Evolutionary conservation across 2,113 vertebrate species (phyloP).

Genomic region (Dipodomys ordii): DNA sequence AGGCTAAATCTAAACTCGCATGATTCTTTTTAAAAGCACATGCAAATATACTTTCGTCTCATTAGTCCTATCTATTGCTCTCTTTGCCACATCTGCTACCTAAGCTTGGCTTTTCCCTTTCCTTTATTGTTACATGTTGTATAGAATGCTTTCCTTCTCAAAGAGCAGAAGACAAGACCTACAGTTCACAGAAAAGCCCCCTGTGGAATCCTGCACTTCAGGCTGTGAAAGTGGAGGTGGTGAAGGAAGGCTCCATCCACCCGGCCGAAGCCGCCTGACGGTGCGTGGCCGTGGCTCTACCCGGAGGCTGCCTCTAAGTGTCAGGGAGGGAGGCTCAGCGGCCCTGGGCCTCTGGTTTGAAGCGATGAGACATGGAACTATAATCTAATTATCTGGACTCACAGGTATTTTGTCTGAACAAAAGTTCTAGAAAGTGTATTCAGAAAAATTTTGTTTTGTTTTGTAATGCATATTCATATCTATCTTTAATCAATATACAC

Average conservation of each 20-base stretch:
- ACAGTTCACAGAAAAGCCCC: neutral
- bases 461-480: conserved; percentile 6
- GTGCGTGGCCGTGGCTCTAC: no score
- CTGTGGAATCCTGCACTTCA: neutral
- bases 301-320: neutral
- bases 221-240: neutral
- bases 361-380: no score
- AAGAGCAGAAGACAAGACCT: neutral
- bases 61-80: neutral
- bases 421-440: conserved; percentile 21
- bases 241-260: neutral
- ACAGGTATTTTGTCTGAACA: neutral
- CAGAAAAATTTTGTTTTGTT: neutral
- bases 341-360: no score
- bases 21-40: no score
- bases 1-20: no score
- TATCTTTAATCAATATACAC: conserved; percentile 13
- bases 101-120: neutral
- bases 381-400: neutral
- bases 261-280: no score
- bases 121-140: neutral
- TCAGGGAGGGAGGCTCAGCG: no score
- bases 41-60: no score
- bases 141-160: neutral
- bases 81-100: neutral